A percentile compares a stretch with the other conserved stretches of the same genome.
phyloP scores from a whole-genome alignment of 2,797 vertebrate genomes.

The Chromobotia macracanthus region DNA sequence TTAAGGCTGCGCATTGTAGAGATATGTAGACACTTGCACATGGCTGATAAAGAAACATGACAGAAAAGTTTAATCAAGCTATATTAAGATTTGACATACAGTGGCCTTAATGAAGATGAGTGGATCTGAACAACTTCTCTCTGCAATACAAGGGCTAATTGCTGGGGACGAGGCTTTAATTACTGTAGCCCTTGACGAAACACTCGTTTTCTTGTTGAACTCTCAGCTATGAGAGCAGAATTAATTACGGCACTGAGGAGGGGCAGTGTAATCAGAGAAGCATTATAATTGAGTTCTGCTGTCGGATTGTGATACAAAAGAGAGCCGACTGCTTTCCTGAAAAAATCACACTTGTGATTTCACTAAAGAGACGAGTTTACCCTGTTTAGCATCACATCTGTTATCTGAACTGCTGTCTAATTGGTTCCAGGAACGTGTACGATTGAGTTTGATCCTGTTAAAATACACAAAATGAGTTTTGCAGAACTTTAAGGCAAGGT shows the following conservation, averaged over 20 bases:
- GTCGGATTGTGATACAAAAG: slow-evolving; percentile 26
- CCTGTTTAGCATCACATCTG: background rate
- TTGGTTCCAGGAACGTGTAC: slow-evolving; percentile 1
- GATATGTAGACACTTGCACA: background rate
- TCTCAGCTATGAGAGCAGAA: slow-evolving; percentile 31
- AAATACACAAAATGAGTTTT: background rate
- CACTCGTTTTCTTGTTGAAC: slow-evolving; percentile 27
- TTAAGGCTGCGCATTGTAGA: no score
- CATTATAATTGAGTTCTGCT: slow-evolving; percentile 26
- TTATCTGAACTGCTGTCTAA: background rate
- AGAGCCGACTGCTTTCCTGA: slow-evolving; percentile 2
- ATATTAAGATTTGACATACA: slow-evolving; percentile 29
- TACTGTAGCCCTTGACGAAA: slow-evolving; percentile 32
- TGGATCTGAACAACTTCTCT: slow-evolving; percentile 19
- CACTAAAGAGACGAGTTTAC: slow-evolving; percentile 1
- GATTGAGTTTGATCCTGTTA: no score
- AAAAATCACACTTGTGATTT: background rate
- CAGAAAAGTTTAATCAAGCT: background rate
- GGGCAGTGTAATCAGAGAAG: slow-evolving; percentile 34
- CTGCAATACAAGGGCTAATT: slow-evolving; percentile 21
- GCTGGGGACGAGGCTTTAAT: slow-evolving; percentile 37
- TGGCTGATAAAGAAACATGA: background rate
- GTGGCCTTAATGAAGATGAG: slow-evolving; percentile 12
- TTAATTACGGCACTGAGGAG: slow-evolving; percentile 28
- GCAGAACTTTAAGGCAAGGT: no score